Evolutionary conservation across 2,113 vertebrate species (phyloP).

Genomic region (Tor tambroides): DNA sequence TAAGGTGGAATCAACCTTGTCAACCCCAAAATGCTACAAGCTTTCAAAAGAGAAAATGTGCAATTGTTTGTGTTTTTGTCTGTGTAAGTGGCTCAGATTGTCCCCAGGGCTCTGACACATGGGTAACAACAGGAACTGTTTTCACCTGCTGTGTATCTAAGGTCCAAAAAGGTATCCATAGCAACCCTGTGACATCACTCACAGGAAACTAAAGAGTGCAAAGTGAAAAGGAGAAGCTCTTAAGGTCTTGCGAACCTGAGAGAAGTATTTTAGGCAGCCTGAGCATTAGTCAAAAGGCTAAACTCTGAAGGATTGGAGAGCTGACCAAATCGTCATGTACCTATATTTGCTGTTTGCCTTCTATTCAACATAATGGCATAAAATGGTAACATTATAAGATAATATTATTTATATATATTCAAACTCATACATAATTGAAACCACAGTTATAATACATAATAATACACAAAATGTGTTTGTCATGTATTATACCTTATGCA

Average conservation of each 20-base stretch:
- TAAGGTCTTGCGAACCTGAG: background rate
- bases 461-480: background rate
- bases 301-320: background rate
- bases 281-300: background rate
- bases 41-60: conserved; percentile 4
- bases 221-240: conserved; percentile 9
- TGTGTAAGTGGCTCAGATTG: background rate
- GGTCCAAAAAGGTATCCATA: conserved; percentile 23
- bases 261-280: conserved; percentile 1
- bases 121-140: conserved; percentile 15
- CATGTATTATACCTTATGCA: background rate
- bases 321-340: too few species aligned
- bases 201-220: conserved; percentile 23
- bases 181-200: conserved; percentile 41
- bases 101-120: conserved; percentile 29
- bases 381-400: background rate
- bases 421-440: background rate
- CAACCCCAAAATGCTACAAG: background rate
- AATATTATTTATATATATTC: background rate
- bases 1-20: background rate
- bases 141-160: conserved; percentile 34
- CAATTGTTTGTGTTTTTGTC: background rate
- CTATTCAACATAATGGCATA: background rate
- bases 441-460: background rate
- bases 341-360: too few species aligned